These are phyloP conservation scores for Climacteris rufus DNA, from an alignment of 2,113 vertebrate genomes.

Conservation along the genomic window DNA sequence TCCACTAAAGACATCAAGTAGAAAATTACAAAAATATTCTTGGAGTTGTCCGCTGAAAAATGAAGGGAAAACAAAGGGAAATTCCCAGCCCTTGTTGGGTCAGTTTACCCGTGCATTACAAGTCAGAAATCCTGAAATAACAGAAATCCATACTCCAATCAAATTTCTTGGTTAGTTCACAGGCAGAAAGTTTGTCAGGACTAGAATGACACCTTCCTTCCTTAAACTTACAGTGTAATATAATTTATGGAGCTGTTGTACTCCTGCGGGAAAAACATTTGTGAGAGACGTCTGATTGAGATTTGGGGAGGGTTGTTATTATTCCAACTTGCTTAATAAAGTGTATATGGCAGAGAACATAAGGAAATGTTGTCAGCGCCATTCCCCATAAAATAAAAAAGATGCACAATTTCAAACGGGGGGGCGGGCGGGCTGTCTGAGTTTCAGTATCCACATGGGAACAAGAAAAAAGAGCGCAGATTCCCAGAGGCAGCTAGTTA, in stretches of 20 bases:
- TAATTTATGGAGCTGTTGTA: neutral
- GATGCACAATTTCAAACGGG: fast-evolving
- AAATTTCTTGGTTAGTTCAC: neutral
- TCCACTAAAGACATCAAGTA: neutral
- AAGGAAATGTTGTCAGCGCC: neutral
- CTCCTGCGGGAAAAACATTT: fast-evolving
- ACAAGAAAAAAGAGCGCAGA: neutral
- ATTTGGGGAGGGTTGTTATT: neutral
- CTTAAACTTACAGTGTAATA: neutral
- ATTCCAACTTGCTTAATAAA: neutral
- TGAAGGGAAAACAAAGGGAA: neutral
- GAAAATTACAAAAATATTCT: neutral
- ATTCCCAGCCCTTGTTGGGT: neutral
- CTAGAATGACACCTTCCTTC: neutral
- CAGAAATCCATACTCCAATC: neutral
- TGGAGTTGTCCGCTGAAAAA: neutral
- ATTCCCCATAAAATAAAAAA: neutral
- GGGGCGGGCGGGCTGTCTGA: neutral
- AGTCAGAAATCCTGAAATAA: neutral
- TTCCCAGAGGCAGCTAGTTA: slow-evolving; percentile 3
- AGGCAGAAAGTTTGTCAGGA: neutral
- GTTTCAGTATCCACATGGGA: neutral
- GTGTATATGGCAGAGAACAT: neutral
- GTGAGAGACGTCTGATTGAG: fast-evolving
- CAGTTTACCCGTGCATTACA: neutral